phyloP scores from a whole-genome alignment of 2,113 vertebrate species.

The Desmodus rotundus region DNA sequence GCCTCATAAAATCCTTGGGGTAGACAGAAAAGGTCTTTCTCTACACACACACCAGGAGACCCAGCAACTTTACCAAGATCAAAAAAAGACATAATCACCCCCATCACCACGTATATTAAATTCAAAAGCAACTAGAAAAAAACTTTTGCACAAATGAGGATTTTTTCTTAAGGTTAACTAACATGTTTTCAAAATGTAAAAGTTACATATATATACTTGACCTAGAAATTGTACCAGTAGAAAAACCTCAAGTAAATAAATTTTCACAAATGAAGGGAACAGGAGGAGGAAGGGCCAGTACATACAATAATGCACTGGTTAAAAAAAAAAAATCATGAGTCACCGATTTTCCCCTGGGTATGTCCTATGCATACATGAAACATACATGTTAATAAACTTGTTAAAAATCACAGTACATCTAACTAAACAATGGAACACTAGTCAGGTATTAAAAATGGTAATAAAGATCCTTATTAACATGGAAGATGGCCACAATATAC shows the following conservation, averaged over 20 bases:
- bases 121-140: conserved; percentile 17
- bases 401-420: background rate
- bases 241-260: conserved; percentile 27
- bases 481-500: background rate
- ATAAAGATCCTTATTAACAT: background rate
- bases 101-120: background rate
- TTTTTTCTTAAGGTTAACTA: background rate
- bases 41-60: background rate
- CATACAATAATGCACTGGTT: background rate
- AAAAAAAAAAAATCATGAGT: background rate
- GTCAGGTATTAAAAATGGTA: background rate
- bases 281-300: background rate
- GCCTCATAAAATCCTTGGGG: background rate
- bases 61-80: background rate
- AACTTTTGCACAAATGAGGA: background rate
- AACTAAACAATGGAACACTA: background rate
- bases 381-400: background rate
- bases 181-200: background rate
- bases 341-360: background rate
- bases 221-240: background rate
- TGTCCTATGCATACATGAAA: background rate
- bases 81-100: background rate
- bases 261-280: background rate
- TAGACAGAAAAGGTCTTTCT: conserved; percentile 9
- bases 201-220: background rate